Base-by-base conservation (phyloP, 2,113 vertebrate genomes). In the Caloenas nicobarica region DNA sequence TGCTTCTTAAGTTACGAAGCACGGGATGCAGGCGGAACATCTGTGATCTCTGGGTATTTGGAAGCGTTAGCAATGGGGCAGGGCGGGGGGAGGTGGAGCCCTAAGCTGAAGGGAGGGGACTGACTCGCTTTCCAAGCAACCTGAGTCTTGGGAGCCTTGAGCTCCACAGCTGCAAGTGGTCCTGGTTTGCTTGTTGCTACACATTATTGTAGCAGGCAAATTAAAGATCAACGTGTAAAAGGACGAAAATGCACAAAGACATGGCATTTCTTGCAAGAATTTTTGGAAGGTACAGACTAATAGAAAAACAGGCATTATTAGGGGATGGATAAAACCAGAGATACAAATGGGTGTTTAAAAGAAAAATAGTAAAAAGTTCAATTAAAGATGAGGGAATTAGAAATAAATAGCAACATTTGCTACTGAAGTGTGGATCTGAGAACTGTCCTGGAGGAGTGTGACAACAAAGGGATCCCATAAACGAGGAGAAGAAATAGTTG, bases 1-100 rank as follows among this genome's bases (percentile, higher is more conserved):
- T 21, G 93, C 92, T 84, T 11, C 80, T 81, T 68, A 68, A 86
- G 12, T 81, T 24, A 3, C 0, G 3, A 33, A 83, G 48, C 9
- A 0, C 24, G 0, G 5, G 65, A 12, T 46, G 57, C n/a, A 88
- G 4, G 82, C 11, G 64, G 40, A 64, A 31, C 28, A 2, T 58
- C 36, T 33, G 53, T 50, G 12, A 33, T 28, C 46, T 62, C 33
- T 36, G 56, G 22, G 5, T 26, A 7, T 74, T 61, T 58, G 48
- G 73, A 33, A 56, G 36, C 2, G 0, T 36, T 34, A 62, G 56
- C 21, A 53, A 0, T 10, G 21, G 81, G 79, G 44, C 0, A 3
- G 36, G 71, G 64, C 0, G 4, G 19, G 19, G 48, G 64, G 38
- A 21, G 40, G 57, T 0, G 1, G 14, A 58, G 4, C 10, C 70